Evolutionary conservation across 2,113 vertebrate species (phyloP).

Genomic region (Antechinus flavipes): DNA sequence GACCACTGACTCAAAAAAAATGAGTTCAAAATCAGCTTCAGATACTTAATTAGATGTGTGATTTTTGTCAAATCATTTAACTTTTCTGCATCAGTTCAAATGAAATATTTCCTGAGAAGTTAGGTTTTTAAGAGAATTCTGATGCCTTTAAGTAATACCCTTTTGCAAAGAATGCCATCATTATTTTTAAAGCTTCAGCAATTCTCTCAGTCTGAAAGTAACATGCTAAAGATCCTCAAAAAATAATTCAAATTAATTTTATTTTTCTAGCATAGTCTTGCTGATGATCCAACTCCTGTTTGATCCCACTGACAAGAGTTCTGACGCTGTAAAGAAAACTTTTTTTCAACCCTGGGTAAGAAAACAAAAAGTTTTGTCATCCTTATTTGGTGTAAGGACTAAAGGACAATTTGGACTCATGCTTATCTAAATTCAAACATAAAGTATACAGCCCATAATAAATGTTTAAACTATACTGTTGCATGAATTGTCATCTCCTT

Average conservation of each 20-base stretch:
- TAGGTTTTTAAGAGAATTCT: conserved; percentile 18
- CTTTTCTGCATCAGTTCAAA: background rate
- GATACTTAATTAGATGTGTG: background rate
- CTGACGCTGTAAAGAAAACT: conserved; percentile 74
- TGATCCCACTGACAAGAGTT: conserved; percentile 82
- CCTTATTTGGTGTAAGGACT: background rate
- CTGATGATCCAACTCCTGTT: conserved; percentile 80
- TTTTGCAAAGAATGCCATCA: background rate
- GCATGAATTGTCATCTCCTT: background rate
- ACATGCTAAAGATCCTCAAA: background rate
- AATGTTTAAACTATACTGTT: background rate
- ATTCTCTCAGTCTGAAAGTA: conserved; percentile 3
- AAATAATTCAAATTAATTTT: conserved; percentile 67
- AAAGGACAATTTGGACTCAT: conserved; percentile 41
- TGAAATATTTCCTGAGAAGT: background rate
- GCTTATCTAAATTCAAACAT: background rate
- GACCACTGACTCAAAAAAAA: background rate
- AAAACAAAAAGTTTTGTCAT: conserved; percentile 55
- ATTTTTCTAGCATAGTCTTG: conserved; percentile 79
- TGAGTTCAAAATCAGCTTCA: background rate
- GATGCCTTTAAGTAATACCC: background rate
- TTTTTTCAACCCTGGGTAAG: conserved; percentile 74
- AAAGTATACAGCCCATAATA: background rate
- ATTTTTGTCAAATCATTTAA: background rate
- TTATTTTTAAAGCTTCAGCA: conserved; percentile 35